Conservation (phyloP, 2,888 invertebrate genomes). For the Meiosimyza decipiens region DNA sequence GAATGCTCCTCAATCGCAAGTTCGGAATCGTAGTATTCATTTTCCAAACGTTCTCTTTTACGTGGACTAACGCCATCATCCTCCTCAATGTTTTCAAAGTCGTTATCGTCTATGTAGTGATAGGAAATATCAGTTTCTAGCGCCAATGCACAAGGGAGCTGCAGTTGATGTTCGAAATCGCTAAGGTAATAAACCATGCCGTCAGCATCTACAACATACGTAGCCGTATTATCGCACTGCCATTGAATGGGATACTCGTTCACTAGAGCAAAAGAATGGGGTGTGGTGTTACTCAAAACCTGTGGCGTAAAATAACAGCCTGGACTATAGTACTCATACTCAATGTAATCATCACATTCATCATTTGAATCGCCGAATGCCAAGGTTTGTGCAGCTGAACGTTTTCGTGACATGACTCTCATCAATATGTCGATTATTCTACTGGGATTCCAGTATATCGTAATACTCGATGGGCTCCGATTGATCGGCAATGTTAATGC, state of each 20-base stretch:
- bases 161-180: slow-evolving; percentile 48
- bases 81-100: slow-evolving; percentile 37
- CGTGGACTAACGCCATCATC: slow-evolving; percentile 39
- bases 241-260: slow-evolving; percentile 40
- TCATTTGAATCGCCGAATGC: not conserved
- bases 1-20: not conserved
- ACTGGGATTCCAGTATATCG: slow-evolving; percentile 40
- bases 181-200: slow-evolving; percentile 50
- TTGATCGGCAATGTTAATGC: slow-evolving; percentile 54
- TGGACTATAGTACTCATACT: slow-evolving; percentile 41
- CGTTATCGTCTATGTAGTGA: slow-evolving; percentile 31
- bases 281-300: slow-evolving; percentile 31
- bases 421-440: not conserved
- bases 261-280: slow-evolving; percentile 17
- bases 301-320: slow-evolving; percentile 51
- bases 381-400: slow-evolving; percentile 26
- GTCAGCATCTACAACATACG: slow-evolving; percentile 47
- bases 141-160: slow-evolving; percentile 37
- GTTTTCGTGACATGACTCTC: slow-evolving; percentile 40
- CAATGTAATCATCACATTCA: not conserved
- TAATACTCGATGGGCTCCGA: slow-evolving; percentile 48
- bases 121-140: slow-evolving; percentile 33
- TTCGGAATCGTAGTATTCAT: not conserved
- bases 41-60: slow-evolving; percentile 43
- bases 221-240: slow-evolving; percentile 43